These are phyloP conservation scores for Taenioides sp. DNA, from an alignment of 2,797 vertebrate species.

Conservation along the genomic window DNA sequence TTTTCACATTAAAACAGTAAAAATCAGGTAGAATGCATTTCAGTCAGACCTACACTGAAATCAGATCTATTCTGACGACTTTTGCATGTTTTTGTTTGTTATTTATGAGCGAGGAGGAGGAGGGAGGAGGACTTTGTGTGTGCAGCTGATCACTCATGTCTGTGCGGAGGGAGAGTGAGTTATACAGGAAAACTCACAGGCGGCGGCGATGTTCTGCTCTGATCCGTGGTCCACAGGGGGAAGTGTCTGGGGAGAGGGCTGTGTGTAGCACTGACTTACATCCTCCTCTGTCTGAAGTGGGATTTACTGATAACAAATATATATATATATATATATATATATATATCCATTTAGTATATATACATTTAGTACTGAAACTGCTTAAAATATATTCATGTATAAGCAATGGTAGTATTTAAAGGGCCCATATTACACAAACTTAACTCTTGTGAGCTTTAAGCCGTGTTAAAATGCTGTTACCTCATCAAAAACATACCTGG, in stretches of 20 bases:
- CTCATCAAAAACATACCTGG: too few relatives aligned
- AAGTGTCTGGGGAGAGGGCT: constrained; percentile 9
- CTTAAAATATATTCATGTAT: too few relatives aligned
- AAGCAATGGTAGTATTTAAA: not conserved
- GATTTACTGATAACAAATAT: not conserved
- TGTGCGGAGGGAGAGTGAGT: constrained; percentile 38
- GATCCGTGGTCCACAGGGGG: constrained; percentile 15
- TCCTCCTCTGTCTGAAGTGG: constrained; percentile 8
- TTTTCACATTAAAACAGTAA: too few relatives aligned
- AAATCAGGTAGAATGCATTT: too few relatives aligned
- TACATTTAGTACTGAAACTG: not conserved
- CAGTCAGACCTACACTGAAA: not conserved
- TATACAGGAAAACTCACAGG: constrained; percentile 25
- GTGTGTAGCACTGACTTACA: constrained; percentile 6
- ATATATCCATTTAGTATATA: too few relatives aligned
- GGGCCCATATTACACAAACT: too few relatives aligned
- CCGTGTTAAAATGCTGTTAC: too few relatives aligned
- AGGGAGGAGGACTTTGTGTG: constrained; percentile 16
- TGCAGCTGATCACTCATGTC: constrained; percentile 26
- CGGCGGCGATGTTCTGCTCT: constrained; percentile 15
- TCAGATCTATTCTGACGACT: not conserved
- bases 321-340: too few relatives aligned
- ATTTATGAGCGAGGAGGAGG: constrained; percentile 19
- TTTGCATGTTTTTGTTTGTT: not conserved
- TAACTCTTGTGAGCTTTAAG: too few relatives aligned